Conservation (phyloP, 2,888 invertebrate genomes). For the Pammene fasciana region DNA sequence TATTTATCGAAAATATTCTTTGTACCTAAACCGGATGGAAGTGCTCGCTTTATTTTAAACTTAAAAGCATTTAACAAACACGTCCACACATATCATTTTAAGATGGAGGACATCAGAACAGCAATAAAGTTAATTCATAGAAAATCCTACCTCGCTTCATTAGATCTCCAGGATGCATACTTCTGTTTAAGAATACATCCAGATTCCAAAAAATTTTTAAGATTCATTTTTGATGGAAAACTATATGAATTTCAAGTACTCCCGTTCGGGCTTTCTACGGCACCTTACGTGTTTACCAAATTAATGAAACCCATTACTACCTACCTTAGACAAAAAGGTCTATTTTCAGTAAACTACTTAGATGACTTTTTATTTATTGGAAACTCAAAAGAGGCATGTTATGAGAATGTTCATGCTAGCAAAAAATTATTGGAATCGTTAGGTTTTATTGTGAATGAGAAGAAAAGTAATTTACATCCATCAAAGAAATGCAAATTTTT, state of each 20-base stretch:
- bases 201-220: no score
- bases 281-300: background rate
- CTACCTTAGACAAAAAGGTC: background rate
- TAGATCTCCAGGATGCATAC: background rate
- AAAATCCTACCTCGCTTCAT: background rate
- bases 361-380: conserved; percentile 1
- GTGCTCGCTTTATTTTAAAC: background rate
- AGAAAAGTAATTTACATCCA: background rate
- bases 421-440: background rate
- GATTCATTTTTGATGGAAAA: background rate
- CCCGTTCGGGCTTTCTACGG: background rate
- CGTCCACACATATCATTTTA: background rate
- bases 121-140: background rate
- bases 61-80: background rate
- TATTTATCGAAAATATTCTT: conserved; percentile 4
- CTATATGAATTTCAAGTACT: background rate
- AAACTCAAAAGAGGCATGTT: background rate
- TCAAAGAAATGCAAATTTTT: conserved; percentile 1
- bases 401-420: background rate
- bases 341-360: background rate
- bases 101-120: background rate
- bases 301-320: background rate
- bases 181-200: background rate
- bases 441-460: background rate
- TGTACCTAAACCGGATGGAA: background rate